Percentiles rank a stretch among this genome's conserved stretches.
phyloP scores from a whole-genome alignment of 1,140 invertebrate genomes.

The Aphidius ervi region DNA sequence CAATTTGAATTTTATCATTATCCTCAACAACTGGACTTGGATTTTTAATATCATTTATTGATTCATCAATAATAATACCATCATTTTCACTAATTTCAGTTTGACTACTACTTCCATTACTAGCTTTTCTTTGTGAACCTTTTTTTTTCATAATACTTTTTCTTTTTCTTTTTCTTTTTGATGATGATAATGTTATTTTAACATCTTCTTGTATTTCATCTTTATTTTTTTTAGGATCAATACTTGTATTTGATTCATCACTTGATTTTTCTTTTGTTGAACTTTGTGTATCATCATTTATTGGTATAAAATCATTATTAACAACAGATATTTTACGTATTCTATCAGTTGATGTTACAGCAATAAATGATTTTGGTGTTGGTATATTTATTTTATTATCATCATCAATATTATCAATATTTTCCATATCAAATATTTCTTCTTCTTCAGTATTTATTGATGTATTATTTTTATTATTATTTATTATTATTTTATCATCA shows the following conservation, averaged over 20 bases:
- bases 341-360: constrained; percentile 43
- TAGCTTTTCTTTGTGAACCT: constrained; percentile 67
- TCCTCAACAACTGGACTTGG: constrained; percentile 35
- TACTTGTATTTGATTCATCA: constrained; percentile 33
- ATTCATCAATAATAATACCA: constrained; percentile 26
- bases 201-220: constrained; percentile 40
- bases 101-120: constrained; percentile 48
- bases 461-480: constrained; percentile 35
- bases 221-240: constrained; percentile 40
- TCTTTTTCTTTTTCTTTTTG: constrained; percentile 73
- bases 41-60: constrained; percentile 35
- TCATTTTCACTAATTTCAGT: constrained; percentile 45
- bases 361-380: constrained; percentile 47
- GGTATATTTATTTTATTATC: constrained; percentile 37
- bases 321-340: constrained; percentile 52
- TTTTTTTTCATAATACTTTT: constrained; percentile 76
- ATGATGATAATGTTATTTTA: constrained; percentile 33
- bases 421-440: constrained; percentile 68
- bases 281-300: constrained; percentile 41
- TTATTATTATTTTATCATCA: constrained; percentile 43
- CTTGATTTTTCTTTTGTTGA: constrained; percentile 39
- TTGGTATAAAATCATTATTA: constrained; percentile 61
- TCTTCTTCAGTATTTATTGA: constrained; percentile 48
- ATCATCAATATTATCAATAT: constrained; percentile 60
- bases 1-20: constrained; percentile 27